Base-by-base conservation (phyloP, 2,888 invertebrate genomes). In the Biston betularia region DNA sequence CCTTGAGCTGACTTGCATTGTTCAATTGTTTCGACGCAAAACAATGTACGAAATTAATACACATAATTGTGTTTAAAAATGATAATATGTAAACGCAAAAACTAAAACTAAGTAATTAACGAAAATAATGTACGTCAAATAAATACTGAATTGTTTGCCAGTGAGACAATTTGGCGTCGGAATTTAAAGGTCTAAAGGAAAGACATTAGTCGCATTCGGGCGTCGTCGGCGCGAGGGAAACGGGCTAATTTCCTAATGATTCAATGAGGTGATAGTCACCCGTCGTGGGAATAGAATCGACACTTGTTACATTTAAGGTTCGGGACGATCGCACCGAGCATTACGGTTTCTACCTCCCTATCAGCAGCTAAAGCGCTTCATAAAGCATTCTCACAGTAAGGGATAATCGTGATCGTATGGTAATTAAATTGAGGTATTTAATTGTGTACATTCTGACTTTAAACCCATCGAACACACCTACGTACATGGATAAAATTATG, bases 401-500 rank as follows among this genome's bases (percentile, higher is more conserved):
- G 62, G 50, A 63, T 80, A 79, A 79, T 78, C 74, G 71, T 74
- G 77, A 76, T 79, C 69, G 75, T 75, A 80, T 76, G 74, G 73
- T 77, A 82, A 82, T 81, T 74, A 75, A 77, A 79, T 76, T 77
- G 79, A 77, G 72, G 73, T 78, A 79, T 80, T 79, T 79, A 83
- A 82, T 82, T 80, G 78, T 78, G 74, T 75, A 78, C 79, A 78
- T 77, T 80, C 73, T 65, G 72, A 75, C 68, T 76, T 74, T 76
- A 78, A 81, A 80, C 79, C 77, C 79, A 80, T 76, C 75, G 75
- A 74, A 84, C 78, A 81, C 80, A 80, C 79, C 78, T 82, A 85
- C 81, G 75, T 82, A 81, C 81, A 86, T 83, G 89, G 88, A 88
- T 89, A 90, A 92, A 92, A 91, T 89, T 93, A 93, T 93, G 93